phyloP scores from a whole-genome alignment of 2,888 invertebrate genomes.

The Argyresthia goedartella region DNA sequence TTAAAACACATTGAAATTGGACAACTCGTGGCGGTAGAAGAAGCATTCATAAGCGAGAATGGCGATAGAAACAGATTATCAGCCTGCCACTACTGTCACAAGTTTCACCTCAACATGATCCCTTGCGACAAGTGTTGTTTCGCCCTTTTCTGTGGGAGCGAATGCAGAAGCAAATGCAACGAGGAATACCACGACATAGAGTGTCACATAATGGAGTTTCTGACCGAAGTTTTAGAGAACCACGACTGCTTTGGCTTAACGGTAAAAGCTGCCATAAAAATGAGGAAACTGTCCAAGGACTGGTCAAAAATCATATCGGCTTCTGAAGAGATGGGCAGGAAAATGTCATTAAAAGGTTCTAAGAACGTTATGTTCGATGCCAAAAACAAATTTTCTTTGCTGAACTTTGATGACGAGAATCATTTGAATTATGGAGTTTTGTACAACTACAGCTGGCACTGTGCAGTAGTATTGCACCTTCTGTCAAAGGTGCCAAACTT shows the following conservation, averaged over 20 bases:
- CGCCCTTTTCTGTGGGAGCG: slow-evolving; percentile 8
- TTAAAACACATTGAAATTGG: slow-evolving; percentile 7
- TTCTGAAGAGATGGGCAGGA: background rate
- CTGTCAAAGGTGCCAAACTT: background rate
- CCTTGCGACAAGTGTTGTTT: slow-evolving; percentile 7
- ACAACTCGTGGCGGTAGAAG: slow-evolving; percentile 7
- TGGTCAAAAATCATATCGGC: slow-evolving; percentile 7
- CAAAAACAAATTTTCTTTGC: slow-evolving; percentile 5
- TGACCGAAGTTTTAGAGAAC: background rate
- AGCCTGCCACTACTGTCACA: slow-evolving; percentile 9
- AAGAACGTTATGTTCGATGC: slow-evolving; percentile 6
- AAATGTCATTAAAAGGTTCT: slow-evolving; percentile 2
- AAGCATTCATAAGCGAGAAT: slow-evolving; percentile 4
- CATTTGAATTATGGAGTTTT: background rate
- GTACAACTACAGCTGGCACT: background rate
- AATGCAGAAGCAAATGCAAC: slow-evolving; percentile 2
- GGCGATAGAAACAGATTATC: background rate
- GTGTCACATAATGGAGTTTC: background rate
- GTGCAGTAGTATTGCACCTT: background rate
- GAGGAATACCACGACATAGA: slow-evolving; percentile 7
- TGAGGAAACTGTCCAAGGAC: background rate
- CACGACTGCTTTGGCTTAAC: background rate
- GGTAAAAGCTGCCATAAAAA: background rate
- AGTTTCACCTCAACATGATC: slow-evolving; percentile 7
- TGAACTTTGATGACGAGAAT: slow-evolving; percentile 1